Percentiles rank a stretch among this genome's conserved stretches.
These are phyloP conservation scores for Electrophaes corylata DNA, from an alignment of 2,888 invertebrate genomes.

Conservation along the genomic window DNA sequence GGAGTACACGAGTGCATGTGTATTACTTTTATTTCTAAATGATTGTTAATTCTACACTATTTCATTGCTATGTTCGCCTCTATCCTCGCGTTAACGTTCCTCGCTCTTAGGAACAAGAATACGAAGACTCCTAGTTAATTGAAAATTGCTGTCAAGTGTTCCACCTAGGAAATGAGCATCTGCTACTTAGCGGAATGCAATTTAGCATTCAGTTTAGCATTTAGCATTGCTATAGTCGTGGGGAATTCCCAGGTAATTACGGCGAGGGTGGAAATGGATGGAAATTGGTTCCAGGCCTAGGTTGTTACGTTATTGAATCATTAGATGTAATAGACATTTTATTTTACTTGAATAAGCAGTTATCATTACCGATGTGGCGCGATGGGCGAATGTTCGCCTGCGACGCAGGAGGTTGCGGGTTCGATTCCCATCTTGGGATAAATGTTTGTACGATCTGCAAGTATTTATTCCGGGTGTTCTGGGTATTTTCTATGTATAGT, in stretches of 20 bases:
- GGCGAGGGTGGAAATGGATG: slow-evolving; percentile 1
- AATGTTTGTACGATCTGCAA: too few species aligned
- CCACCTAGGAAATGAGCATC: slow-evolving; percentile 46
- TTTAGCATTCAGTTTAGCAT: slow-evolving; percentile 33
- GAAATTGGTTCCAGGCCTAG: background rate
- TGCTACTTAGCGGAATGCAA: slow-evolving; percentile 46
- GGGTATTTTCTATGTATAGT: too few species aligned
- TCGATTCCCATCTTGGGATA: too few species aligned
- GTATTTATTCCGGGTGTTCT: too few species aligned
- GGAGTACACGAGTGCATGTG: too few species aligned
- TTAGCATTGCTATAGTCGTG: slow-evolving; percentile 27
- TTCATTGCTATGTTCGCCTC: background rate
- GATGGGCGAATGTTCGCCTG: too few species aligned
- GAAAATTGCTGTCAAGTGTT: slow-evolving; percentile 54
- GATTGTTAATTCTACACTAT: too few species aligned
- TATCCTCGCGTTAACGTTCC: background rate
- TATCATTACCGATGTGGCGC: too few species aligned
- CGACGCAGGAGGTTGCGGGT: too few species aligned
- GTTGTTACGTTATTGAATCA: background rate
- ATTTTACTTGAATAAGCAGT: too few species aligned
- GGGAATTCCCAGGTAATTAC: slow-evolving; percentile 24
- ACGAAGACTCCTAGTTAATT: slow-evolving; percentile 44
- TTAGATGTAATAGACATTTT: background rate
- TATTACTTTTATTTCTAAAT: too few species aligned
- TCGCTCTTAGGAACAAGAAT: slow-evolving; percentile 1